phyloP scores from a whole-genome alignment of 2,888 invertebrate genomes.

The Pocota personata region DNA sequence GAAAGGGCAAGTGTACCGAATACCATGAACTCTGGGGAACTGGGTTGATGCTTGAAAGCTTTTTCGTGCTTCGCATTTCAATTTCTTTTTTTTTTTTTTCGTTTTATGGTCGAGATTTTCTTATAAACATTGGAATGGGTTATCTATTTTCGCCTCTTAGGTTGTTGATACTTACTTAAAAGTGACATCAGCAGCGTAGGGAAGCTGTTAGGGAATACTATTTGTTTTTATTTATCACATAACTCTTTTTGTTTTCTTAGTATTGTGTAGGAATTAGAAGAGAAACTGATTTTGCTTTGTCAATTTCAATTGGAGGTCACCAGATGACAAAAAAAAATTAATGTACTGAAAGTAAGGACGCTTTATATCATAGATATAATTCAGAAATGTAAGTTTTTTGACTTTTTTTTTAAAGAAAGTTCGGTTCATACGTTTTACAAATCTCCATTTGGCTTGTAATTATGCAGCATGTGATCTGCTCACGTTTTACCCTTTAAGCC shows the following conservation, averaged over 20 bases:
- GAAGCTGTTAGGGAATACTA: not conserved
- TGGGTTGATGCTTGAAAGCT: not conserved
- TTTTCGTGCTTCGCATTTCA: slow-evolving; percentile 5
- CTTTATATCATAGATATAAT: too few relatives aligned
- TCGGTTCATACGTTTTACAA: too few relatives aligned
- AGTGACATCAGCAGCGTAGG: not conserved
- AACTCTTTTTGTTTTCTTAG: too few relatives aligned
- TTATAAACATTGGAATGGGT: not conserved
- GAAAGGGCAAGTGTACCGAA: slow-evolving; percentile 12
- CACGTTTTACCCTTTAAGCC: too few relatives aligned
- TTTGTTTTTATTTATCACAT: not conserved
- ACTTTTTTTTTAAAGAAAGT: too few relatives aligned
- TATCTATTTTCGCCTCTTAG: not conserved
- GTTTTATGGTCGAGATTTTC: not conserved
- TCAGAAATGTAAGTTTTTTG: too few relatives aligned
- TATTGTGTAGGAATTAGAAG: too few relatives aligned
- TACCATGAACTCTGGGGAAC: not conserved
- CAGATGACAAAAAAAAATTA: too few relatives aligned
- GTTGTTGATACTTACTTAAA: not conserved
- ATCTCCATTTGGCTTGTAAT: too few relatives aligned
- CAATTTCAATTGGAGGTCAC: not conserved
- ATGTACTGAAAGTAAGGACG: too few relatives aligned
- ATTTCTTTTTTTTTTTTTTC: not conserved
- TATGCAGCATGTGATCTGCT: too few relatives aligned
- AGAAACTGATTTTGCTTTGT: not conserved